phyloP scores from a whole-genome alignment of 2,888 invertebrate genomes.

The Nephrotoma guestfalica region DNA sequence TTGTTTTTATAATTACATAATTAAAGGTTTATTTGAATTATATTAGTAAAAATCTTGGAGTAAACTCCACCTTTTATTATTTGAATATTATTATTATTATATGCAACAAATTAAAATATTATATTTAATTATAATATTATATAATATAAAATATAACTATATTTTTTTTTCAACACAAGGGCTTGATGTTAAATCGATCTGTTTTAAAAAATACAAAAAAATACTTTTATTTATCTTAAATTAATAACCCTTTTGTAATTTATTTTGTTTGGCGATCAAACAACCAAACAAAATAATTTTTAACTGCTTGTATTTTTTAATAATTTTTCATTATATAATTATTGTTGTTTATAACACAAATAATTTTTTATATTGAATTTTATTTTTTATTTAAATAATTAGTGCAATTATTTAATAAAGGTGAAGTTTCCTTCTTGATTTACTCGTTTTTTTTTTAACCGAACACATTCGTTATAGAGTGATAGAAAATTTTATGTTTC shows the following conservation, averaged over 20 bases:
- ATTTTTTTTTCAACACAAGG: conserved; percentile 16
- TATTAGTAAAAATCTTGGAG: conserved; percentile 21
- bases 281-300: neutral
- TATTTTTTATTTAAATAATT: conserved; percentile 5
- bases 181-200: conserved; percentile 14
- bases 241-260: conserved; percentile 11
- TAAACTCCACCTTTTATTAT: conserved; percentile 31
- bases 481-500: neutral
- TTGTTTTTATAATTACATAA: neutral
- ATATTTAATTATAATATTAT: neutral
- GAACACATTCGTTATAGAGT: conserved; percentile 10
- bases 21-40: neutral
- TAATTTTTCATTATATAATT: neutral
- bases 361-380: neutral
- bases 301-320: neutral
- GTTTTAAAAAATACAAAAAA: conserved; percentile 7
- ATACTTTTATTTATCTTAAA: neutral
- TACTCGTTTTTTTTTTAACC: conserved; percentile 12
- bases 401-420: conserved; percentile 21
- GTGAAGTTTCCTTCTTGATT: conserved; percentile 36
- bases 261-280: conserved; percentile 12
- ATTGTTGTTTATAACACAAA: neutral
- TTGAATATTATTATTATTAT: neutral
- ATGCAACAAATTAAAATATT: neutral
- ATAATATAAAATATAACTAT: neutral